phyloP scores from a whole-genome alignment of 30 jellyfish, hydroid and myxozoan genomes.

The Aurelia aurita region DNA sequence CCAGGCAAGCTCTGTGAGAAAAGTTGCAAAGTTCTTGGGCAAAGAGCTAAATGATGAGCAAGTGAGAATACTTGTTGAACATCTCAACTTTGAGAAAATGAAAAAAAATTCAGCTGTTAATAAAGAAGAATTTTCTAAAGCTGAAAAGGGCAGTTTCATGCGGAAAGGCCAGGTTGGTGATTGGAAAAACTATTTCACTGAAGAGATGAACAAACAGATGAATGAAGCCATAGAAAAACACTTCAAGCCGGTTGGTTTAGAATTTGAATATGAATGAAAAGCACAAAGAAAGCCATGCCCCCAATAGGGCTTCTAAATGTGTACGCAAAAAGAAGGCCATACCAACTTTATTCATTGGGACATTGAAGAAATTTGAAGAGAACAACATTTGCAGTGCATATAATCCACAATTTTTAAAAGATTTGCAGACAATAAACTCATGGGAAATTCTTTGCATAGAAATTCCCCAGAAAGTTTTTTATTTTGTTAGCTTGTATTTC shows the following conservation, averaged over 20 bases:
- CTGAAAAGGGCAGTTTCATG: slow-evolving; percentile 35
- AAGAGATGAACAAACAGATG: slow-evolving; percentile 44
- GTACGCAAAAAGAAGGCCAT: too few relatives aligned
- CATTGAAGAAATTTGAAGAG: too few relatives aligned
- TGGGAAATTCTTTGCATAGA: too few relatives aligned
- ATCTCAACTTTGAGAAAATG: slow-evolving; percentile 38
- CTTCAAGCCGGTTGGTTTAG: slow-evolving; percentile 14
- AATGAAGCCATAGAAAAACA: slow-evolving; percentile 4
- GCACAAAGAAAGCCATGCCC: too few relatives aligned
- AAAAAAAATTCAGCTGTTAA: slow-evolving; percentile 11
- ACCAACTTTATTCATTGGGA: too few relatives aligned
- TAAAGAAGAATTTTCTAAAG: slow-evolving; percentile 9
- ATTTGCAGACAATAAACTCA: too few relatives aligned
- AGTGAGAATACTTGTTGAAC: slow-evolving; percentile 14
- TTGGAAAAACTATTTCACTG: slow-evolving; percentile 65
- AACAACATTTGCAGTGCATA: too few relatives aligned
- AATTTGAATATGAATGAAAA: slow-evolving; percentile 11
- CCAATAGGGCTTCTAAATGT: too few relatives aligned
- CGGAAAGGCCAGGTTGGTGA: slow-evolving; percentile 66
- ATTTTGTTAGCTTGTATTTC: too few relatives aligned
- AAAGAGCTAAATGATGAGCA: slow-evolving; percentile 25
- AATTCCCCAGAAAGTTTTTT: too few relatives aligned
- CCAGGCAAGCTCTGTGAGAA: neutral
- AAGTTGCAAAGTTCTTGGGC: slow-evolving; percentile 40
- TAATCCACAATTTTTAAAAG: too few relatives aligned